Conservation (phyloP, 2,113 vertebrate species). For the Globicephala melas region DNA sequence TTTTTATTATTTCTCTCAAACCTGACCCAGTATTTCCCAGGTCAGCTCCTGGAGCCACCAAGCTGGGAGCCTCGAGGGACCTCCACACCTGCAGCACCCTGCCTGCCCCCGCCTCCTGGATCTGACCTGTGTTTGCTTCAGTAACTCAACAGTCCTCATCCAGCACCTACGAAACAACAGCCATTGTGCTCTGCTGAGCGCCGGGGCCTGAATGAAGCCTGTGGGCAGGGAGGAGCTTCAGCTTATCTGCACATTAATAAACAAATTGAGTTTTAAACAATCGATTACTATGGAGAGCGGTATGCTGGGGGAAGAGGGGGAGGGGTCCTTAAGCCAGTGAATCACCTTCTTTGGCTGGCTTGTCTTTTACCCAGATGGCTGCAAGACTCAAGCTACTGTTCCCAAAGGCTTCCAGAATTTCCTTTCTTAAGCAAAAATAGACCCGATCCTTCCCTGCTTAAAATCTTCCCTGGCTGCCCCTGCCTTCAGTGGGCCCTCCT, state of each 20-base stretch:
- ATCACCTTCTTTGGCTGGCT: not conserved
- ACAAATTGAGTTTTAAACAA: not conserved
- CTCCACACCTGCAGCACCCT: not conserved
- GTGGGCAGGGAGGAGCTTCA: not conserved
- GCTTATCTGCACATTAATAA: not conserved
- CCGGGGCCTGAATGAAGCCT: not conserved
- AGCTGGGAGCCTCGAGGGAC: too few relatives aligned
- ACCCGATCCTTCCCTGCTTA: not conserved
- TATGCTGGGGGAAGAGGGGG: not conserved
- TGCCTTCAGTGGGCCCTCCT: not conserved
- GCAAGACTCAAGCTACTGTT: not conserved
- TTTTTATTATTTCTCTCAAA: not conserved
- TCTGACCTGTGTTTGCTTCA: not conserved
- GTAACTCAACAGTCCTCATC: not conserved
- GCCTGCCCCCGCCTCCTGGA: accelerated
- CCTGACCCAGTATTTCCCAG: not conserved
- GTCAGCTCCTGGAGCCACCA: not conserved
- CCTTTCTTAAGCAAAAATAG: not conserved
- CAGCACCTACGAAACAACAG: not conserved
- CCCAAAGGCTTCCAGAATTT: not conserved
- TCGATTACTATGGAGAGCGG: accelerated
- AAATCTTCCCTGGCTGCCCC: not conserved
- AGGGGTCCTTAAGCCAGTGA: not conserved
- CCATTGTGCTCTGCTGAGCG: not conserved
- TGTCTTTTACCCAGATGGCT: not conserved